Evolutionary conservation across 2,113 vertebrate genomes (phyloP), one percentile per base, ranked within the genome.

Genomic region (Pangasianodon gigas): DNA sequence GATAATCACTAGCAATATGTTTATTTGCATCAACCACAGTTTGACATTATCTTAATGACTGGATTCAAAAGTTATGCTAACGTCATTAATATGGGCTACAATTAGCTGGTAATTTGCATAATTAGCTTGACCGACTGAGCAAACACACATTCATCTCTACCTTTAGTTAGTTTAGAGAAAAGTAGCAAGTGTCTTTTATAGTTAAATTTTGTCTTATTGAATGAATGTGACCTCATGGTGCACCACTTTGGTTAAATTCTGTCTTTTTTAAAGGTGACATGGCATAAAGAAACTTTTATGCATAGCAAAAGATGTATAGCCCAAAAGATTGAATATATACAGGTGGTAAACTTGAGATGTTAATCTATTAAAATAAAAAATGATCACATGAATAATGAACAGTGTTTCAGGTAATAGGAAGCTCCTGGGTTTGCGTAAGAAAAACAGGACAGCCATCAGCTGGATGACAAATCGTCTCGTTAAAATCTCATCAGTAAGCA

Each of bases 401-500:
- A n/a, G 37, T 9, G 8, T 83, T 48, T 32, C 62, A 86, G 77
- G 65, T 82, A 26, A 77, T 77, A 79, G 58, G 85, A 87, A 89
- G 74, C 88, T 74, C 60, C 48, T 24, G 37, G 21, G 44, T 37
- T 75, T 51, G 41, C 18, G 14, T 29, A 26, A 69, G 46, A 52
- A 80, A 89, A 87, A 26, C 87, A 87, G 87, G 54, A 56, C 77
- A 32, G 62, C 77, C 74, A n/a, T 65, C 82, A 24, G 9, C 1
- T 19, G 56, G 56, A 80, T 87, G 91, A 92, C 16, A 29, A 89
- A 92, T 92, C 87, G 54, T 87, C 87, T 81, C 89, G 85, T 92
- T 92, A 90, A 92, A 92, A 65, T 74, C 90, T 82, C 87, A 92
- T 90, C 74, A 90, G 90, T 90, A 82, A 77, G 67, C 6, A 79